Base-by-base conservation (phyloP, 2,113 vertebrate species). In the Nansenia antarctica region DNA sequence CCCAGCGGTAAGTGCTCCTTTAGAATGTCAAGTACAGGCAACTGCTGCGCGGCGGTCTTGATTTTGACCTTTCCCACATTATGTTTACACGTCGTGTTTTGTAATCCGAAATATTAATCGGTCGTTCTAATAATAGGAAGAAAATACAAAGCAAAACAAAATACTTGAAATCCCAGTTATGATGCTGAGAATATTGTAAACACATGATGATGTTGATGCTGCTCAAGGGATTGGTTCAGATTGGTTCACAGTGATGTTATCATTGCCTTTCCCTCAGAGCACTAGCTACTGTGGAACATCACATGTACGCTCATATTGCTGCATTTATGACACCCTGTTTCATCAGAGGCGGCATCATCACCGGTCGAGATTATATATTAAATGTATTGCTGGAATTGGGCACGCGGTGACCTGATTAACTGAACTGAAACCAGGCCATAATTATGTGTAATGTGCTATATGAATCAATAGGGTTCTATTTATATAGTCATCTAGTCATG, bases 1-100 rank as follows among this genome's bases (percentile, higher is more conserved):
- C 76, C 70, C 72, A 54, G 69, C 69, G 0, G 0, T 52, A 30
- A 85, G 79, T 71, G 77, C 67, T 79, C 82, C 80, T 85, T 73
- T 75, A 68, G 77, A 80, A 83, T 85, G 84, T 85, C 84, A 82
- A 85, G 84, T 84, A 74, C 69, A 59, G 76, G 52, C 74, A 30
- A 58, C 29, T 27, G 30, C 54, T 20, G 45, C 7, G 45, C 7
- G 9, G 12, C 7, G 53, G 20, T 24, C 24, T 55, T 9, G 24
- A 55, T 27, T 9, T 12, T 55, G 53, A 22, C 24, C 22, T 55
- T 55, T 22, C 52, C 22, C 6, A 22, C 6, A 5, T 1, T 18
- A 42, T 42, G 12, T 42, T 42, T 42, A n/a, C n/a, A n/a, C n/a
- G n/a, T n/a, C n/a, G n/a, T n/a, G n/a, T n/a, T n/a, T n/a, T n/a